Percentiles rank a stretch among this genome's conserved stretches.
Conservation (phyloP, 2,888 invertebrate species). For the Drosophila colorata region DNA sequence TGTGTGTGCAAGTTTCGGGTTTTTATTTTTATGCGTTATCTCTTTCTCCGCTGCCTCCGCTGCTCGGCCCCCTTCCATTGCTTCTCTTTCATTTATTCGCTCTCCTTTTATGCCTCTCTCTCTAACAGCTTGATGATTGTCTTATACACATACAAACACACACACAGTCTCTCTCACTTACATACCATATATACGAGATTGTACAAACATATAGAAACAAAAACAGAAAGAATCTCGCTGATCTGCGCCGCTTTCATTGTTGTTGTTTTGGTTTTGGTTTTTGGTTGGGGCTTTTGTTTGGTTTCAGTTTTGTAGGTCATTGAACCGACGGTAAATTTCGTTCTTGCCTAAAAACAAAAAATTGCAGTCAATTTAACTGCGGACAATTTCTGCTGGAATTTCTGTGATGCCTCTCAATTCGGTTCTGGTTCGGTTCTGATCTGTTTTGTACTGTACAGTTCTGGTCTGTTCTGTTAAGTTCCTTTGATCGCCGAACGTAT, state of each 20-base stretch:
- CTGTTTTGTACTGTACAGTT: conserved; percentile 2
- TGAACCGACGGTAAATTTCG: conserved; percentile 68
- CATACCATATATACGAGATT: neutral
- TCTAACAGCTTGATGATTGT: conserved; percentile 48
- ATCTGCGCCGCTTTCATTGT: conserved; percentile 37
- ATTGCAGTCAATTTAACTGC: conserved; percentile 73
- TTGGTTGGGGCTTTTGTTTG: conserved; percentile 69
- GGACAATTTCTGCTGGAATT: conserved; percentile 63
- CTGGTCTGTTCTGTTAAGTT: neutral
- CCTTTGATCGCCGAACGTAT: neutral
- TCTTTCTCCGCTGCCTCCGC: neutral
- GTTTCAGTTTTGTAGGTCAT: conserved; percentile 70
- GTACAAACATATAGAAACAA: conserved; percentile 21
- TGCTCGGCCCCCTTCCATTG: neutral
- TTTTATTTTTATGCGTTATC: conserved; percentile 44
- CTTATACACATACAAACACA: conserved; percentile 10
- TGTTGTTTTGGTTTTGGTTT: conserved; percentile 50
- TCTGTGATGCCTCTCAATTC: conserved; percentile 21
- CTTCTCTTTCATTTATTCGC: neutral
- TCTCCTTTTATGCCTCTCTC: conserved; percentile 20
- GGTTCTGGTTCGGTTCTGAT: conserved; percentile 3
- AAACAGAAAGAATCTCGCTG: conserved; percentile 52
- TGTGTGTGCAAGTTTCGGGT: conserved; percentile 57
- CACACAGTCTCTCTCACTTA: neutral
- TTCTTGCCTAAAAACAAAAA: conserved; percentile 77